A percentile compares a stretch with the other conserved stretches of the same genome.
phyloP scores from a whole-genome alignment of 1,140 invertebrate genomes.

The Coenobita brevimanus region DNA sequence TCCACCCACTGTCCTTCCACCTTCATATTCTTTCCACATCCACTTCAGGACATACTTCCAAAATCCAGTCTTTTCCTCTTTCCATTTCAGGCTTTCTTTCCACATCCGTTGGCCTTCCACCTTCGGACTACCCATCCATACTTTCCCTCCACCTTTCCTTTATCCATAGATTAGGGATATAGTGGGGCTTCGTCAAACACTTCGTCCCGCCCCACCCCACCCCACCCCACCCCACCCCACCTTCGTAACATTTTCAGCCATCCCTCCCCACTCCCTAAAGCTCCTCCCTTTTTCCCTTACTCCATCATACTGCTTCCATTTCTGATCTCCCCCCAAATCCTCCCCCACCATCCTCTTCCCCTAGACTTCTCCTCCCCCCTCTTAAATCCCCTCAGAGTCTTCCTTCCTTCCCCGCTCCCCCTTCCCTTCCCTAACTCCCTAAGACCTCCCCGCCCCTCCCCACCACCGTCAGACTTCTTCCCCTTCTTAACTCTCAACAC shows the following conservation, averaged over 20 bases:
- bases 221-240: neutral
- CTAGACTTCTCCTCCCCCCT: neutral
- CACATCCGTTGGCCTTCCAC: no score
- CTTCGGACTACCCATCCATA: no score
- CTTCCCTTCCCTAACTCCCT: neutral
- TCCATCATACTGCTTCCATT: neutral
- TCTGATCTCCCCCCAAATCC: neutral
- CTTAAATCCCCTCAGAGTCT: no score
- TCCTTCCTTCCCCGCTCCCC: neutral
- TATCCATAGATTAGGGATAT: neutral
- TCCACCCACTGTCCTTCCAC: no score
- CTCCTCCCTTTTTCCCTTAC: neutral
- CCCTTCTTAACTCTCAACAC: neutral
- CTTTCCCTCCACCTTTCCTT: no score
- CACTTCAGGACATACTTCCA: no score
- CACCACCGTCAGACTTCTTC: neutral
- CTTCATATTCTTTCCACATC: no score
- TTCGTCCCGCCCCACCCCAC: neutral
- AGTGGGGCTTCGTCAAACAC: neutral
- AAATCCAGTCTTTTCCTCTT: no score
- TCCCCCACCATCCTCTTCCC: neutral
- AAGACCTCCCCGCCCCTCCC: no score
- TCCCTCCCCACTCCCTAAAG: neutral
- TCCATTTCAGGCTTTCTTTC: no score
- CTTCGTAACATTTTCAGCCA: neutral